Evolutionary conservation across 2,113 vertebrate genomes (phyloP), one percentile per base, ranked within the genome.

Genomic region (Paralichthys olivaceus): DNA sequence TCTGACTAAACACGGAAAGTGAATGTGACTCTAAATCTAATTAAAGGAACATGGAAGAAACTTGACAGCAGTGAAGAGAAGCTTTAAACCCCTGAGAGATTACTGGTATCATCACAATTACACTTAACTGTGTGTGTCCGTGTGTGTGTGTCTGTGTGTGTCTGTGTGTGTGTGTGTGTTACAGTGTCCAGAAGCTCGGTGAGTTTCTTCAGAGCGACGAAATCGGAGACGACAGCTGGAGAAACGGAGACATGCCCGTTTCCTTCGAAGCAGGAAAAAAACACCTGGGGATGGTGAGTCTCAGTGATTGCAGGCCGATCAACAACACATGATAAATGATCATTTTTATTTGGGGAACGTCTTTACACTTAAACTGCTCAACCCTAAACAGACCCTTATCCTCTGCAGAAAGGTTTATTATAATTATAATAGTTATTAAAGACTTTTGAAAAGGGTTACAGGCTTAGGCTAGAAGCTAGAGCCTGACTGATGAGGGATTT

Each of bases 121-220:
- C 45, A 62, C 64, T 11, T 54, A 55, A 54, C 8, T 37, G 0
- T 62, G 17, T 77, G 20, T 74, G 40, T 54, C n/a, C 60, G 22
- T 68, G 55, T 43, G 40, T 69, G 43, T 70, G 57, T 62, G 54
- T 71, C 55, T 77, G 63, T 71, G 40, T 71, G 57, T 45, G 56
- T 77, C 20, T 51, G 61, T 80, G 43, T 65, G 63, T 77, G 60
- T 80, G 54, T 64, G 49, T 49, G 47, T 69, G 26, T 19, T 40
- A 19, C 89, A 99, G 98, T 55, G 97, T 99, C 28, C 96, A 99
- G 90, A 99, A 99, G 88, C 92, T 99, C 62, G 96, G 96, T 9
- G 97, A 98, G 86, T 99, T 99, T 87, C 96, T 99, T 25, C 89
- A 98, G 85, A 99, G 98, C 63, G 97, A 99, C 72, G 97, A 99